Conservation (phyloP, 1,140 invertebrate species). For the Ericerus pela region DNA sequence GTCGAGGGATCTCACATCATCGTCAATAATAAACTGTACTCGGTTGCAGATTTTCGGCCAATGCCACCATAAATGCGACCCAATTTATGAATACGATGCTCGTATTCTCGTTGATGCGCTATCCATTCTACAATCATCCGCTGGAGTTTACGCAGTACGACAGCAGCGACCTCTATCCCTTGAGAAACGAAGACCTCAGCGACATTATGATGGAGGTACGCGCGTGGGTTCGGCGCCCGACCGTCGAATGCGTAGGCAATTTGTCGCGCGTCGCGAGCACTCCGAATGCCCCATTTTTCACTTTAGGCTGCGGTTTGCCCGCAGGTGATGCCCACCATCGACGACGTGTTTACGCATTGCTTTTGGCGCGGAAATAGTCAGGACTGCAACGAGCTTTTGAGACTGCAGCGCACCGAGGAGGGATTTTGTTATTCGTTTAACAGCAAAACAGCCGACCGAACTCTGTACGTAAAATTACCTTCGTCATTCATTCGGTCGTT, state of each 20-base stretch:
- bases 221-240: too few species aligned
- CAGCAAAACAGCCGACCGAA: constrained; percentile 20
- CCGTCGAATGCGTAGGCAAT: too few species aligned
- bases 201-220: constrained; percentile 17
- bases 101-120: constrained; percentile 15
- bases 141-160: neutral
- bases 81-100: constrained; percentile 14
- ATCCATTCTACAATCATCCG: constrained; percentile 16
- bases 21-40: neutral
- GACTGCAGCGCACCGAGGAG: constrained; percentile 21
- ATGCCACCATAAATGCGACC: neutral
- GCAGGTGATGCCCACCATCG: constrained; percentile 18
- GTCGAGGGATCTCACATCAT: neutral
- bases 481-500: too few species aligned
- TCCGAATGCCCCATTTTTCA: neutral
- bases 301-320: neutral
- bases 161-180: neutral
- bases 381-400: constrained; percentile 18
- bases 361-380: constrained; percentile 17
- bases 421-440: constrained; percentile 26
- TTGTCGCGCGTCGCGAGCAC: too few species aligned
- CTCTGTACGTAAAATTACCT: too few species aligned
- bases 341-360: constrained; percentile 19
- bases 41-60: constrained; percentile 4
- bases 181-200: constrained; percentile 9